phyloP scores from a whole-genome alignment of 1,140 invertebrate genomes.

The Lysiphlebus fabarum region DNA sequence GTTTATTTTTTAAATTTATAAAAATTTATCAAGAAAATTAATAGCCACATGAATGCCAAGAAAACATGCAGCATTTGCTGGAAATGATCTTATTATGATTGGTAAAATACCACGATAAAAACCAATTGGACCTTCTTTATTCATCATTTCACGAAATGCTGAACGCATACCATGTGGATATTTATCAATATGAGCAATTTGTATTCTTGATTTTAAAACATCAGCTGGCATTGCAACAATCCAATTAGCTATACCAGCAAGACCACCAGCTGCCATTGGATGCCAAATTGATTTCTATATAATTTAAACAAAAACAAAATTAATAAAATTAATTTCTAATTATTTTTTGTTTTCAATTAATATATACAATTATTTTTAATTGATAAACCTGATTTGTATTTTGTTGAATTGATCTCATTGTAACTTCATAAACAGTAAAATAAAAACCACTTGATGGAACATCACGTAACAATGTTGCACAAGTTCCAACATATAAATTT shows the following conservation, averaged over 20 bases:
- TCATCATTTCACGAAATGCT: conserved; percentile 77
- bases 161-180: conserved; percentile 85
- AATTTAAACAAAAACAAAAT: no score
- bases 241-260: conserved; percentile 70
- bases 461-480: conserved; percentile 65
- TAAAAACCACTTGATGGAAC: conserved; percentile 69
- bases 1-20: conserved; percentile 1
- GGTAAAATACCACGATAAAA: conserved; percentile 82
- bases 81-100: conserved; percentile 87
- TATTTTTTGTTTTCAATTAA: background rate
- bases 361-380: background rate
- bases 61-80: conserved; percentile 93
- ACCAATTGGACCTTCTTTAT: conserved; percentile 74
- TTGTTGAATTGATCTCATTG: conserved; percentile 46
- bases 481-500: conserved; percentile 66
- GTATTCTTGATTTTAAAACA: conserved; percentile 67
- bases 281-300: conserved; percentile 43
- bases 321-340: conserved; percentile 17
- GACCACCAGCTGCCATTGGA: conserved; percentile 65
- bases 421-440: conserved; percentile 66
- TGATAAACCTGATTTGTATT: conserved; percentile 44
- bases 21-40: conserved; percentile 48
- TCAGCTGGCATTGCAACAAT: conserved; percentile 66
- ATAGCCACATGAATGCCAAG: conserved; percentile 76
- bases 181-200: conserved; percentile 82